These are phyloP conservation scores for Lanius ludovicianus DNA, from an alignment of 2,113 vertebrate species.

Conservation along the genomic window DNA sequence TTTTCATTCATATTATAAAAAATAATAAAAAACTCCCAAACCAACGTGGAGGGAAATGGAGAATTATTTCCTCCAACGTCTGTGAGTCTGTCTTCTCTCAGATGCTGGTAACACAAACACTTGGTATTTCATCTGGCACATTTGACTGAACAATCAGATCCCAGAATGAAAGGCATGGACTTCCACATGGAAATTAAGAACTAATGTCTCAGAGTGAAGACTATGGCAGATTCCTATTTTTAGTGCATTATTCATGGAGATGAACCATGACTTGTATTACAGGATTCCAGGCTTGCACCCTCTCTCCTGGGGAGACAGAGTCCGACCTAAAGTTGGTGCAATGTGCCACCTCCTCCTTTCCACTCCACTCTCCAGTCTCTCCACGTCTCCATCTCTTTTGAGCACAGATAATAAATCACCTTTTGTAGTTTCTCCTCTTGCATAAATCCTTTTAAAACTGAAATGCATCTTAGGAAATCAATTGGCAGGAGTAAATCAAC, in stretches of 20 bases:
- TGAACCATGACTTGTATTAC: background rate
- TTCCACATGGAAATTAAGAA: background rate
- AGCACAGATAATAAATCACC: background rate
- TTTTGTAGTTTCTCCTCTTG: background rate
- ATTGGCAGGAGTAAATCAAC: conserved; percentile 7
- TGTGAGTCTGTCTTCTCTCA: background rate
- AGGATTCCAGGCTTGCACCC: background rate
- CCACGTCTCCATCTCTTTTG: background rate
- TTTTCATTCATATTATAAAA: background rate
- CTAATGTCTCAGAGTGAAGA: background rate
- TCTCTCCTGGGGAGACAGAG: background rate
- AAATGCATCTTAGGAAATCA: background rate
- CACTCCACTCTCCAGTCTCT: background rate
- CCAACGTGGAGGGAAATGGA: background rate
- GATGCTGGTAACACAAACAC: background rate
- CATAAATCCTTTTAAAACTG: background rate
- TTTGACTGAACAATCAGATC: background rate
- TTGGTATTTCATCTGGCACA: background rate
- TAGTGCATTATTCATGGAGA: background rate
- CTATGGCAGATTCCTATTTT: background rate
- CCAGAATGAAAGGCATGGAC: background rate
- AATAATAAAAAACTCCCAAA: background rate
- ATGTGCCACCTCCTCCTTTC: background rate
- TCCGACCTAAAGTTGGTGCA: background rate
- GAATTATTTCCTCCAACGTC: background rate